These are phyloP conservation scores for Penelope pileata DNA, from an alignment of 2,113 vertebrate genomes.

Conservation along the genomic window DNA sequence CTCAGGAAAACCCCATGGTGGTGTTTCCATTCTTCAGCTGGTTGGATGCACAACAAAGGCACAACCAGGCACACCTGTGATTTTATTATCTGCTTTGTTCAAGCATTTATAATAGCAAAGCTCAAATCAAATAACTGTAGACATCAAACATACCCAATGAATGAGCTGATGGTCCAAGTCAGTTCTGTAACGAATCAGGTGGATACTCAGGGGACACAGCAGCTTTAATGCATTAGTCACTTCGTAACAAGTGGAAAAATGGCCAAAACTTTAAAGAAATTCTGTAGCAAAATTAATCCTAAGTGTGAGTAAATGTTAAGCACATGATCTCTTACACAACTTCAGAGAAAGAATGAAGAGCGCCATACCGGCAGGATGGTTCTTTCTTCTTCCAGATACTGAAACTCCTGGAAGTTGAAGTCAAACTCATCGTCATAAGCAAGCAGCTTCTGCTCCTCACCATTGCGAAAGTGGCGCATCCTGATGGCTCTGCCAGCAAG, in stretches of 20 bases:
- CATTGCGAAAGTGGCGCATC: constrained; percentile 83
- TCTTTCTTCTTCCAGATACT: constrained; percentile 84
- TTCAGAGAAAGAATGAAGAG: not conserved
- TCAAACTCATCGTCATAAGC: constrained; percentile 87
- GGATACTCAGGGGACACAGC: not conserved
- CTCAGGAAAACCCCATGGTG: fast-evolving
- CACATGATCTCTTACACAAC: not conserved
- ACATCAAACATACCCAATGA: not conserved
- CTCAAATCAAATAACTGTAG: not conserved
- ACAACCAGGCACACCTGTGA: not conserved
- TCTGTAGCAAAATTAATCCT: not conserved
- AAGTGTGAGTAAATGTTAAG: not conserved
- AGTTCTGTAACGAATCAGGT: not conserved
- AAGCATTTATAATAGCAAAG: not conserved
- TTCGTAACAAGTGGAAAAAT: fast-evolving
- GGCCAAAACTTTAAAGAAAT: not conserved
- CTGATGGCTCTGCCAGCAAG: constrained; percentile 84
- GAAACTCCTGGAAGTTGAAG: constrained; percentile 92
- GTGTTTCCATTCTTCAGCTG: not conserved
- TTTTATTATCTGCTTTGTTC: not conserved
- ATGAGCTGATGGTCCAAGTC: not conserved
- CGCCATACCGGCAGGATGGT: constrained; percentile 81
- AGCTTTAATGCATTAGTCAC: not conserved
- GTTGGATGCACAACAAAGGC: not conserved
- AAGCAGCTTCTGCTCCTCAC: constrained; percentile 81